These are phyloP conservation scores for Lepeophtheirus nordmannii DNA, from an alignment of 2,888 invertebrate genomes.

Conservation along the genomic window DNA sequence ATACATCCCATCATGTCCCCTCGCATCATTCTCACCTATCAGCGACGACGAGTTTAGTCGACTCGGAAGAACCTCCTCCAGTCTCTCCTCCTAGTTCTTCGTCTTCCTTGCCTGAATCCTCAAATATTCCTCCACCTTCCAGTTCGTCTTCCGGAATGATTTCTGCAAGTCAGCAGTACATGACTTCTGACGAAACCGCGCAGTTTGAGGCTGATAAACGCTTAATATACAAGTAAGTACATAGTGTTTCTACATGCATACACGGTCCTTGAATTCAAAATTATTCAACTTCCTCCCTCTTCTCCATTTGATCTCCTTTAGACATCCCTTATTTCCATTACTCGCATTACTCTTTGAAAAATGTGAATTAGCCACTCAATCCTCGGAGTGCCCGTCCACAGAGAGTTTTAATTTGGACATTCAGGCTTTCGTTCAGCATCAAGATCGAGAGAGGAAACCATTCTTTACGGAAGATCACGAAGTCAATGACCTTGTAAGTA, in stretches of 20 bases:
- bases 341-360: conserved; percentile 80
- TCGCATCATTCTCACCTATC: background rate
- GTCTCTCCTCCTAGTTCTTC: background rate
- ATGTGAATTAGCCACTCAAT: conserved; percentile 89
- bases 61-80: background rate
- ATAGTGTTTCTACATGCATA: background rate
- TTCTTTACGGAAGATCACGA: conserved; percentile 80
- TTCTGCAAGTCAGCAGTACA: background rate
- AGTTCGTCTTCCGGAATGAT: background rate
- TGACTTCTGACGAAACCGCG: conserved; percentile 21
- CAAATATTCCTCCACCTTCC: background rate
- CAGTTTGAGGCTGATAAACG: conserved; percentile 25
- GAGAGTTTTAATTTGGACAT: conserved; percentile 79
- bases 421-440: conserved; percentile 73
- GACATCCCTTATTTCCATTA: conserved; percentile 85
- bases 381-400: conserved; percentile 63
- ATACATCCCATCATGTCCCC: background rate
- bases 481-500: conserved; percentile 72
- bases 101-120: background rate
- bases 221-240: conserved; percentile 24
- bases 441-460: conserved; percentile 64
- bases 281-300: background rate
- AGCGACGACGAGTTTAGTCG: background rate
- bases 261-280: too few species aligned
- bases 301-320: conserved; percentile 35